Evolutionary conservation across 2,797 vertebrate genomes (phyloP).

Genomic region (Rallus crepitans): DNA sequence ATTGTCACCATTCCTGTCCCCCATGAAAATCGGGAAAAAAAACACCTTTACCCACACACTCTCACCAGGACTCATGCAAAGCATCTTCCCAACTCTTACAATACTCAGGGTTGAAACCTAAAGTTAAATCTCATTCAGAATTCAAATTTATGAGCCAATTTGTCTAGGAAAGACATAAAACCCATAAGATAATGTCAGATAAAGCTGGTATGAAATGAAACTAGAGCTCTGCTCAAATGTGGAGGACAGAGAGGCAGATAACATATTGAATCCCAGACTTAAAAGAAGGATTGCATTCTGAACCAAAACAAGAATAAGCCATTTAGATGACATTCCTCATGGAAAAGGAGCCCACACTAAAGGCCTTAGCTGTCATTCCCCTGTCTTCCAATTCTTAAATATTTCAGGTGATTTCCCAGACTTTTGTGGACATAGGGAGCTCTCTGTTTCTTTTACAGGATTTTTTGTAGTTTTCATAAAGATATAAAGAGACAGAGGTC

Average conservation of each 20-base stretch:
- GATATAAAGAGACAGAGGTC: neutral
- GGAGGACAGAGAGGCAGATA: neutral
- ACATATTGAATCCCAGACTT: neutral
- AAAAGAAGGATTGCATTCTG: neutral
- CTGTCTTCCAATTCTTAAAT: neutral
- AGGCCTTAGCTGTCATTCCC: neutral
- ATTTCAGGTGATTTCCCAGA: neutral
- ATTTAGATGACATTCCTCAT: neutral
- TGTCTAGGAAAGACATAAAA: neutral
- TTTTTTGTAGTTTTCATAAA: neutral
- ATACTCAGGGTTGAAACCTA: slow-evolving; percentile 5
- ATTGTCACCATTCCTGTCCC: neutral
- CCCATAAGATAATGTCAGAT: neutral
- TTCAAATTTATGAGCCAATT: neutral
- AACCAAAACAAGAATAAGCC: neutral
- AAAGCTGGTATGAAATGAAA: neutral
- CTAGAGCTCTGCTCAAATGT: neutral
- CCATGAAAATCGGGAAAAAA: neutral
- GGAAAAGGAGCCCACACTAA: neutral
- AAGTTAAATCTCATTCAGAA: neutral
- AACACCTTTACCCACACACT: fast-evolving
- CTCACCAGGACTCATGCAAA: neutral
- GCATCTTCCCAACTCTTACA: neutral
- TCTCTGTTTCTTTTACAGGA: neutral
- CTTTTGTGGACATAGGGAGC: neutral